A percentile compares a stretch with the other conserved stretches of the same genome.
Evolutionary conservation across 2,113 vertebrate species (phyloP).

Genomic region (Cyanistes caeruleus): DNA sequence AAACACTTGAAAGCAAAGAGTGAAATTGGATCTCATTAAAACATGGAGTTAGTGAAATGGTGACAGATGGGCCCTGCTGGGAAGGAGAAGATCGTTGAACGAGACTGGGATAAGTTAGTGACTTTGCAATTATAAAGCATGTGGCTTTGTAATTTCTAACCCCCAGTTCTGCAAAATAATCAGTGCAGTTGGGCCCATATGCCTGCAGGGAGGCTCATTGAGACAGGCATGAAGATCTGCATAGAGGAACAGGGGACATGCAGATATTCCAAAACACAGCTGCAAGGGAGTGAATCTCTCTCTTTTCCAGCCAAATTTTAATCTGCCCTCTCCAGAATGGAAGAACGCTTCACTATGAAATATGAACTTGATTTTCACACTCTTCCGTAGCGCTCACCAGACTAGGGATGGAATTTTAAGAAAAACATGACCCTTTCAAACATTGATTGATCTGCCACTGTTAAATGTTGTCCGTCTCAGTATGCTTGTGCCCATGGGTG

Average conservation of each 20-base stretch:
- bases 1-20: slow-evolving; percentile 25
- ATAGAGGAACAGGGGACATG: neutral
- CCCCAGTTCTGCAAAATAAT: slow-evolving; percentile 25
- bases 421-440: neutral
- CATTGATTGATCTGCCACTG: neutral
- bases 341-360: neutral
- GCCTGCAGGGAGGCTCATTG: slow-evolving; percentile 25
- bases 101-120: slow-evolving; percentile 21
- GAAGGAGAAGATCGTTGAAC: neutral
- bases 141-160: slow-evolving; percentile 54
- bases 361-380: neutral
- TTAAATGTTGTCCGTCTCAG: neutral
- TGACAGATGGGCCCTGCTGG: slow-evolving; percentile 56
- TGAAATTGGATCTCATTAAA: slow-evolving; percentile 33
- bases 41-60: slow-evolving; percentile 5
- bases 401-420: neutral
- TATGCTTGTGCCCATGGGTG: neutral
- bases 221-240: slow-evolving; percentile 11
- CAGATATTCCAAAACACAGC: slow-evolving; percentile 16
- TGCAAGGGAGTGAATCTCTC: neutral
- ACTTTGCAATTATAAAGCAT: slow-evolving; percentile 49
- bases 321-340: neutral
- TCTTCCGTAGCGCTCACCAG: neutral
- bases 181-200: slow-evolving; percentile 15
- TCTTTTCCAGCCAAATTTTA: slow-evolving; percentile 35